Evolutionary conservation across 2,797 vertebrate species (phyloP), one percentile per base, ranked within the genome.

Genomic region (Pseudochaenichthys georgianus): DNA sequence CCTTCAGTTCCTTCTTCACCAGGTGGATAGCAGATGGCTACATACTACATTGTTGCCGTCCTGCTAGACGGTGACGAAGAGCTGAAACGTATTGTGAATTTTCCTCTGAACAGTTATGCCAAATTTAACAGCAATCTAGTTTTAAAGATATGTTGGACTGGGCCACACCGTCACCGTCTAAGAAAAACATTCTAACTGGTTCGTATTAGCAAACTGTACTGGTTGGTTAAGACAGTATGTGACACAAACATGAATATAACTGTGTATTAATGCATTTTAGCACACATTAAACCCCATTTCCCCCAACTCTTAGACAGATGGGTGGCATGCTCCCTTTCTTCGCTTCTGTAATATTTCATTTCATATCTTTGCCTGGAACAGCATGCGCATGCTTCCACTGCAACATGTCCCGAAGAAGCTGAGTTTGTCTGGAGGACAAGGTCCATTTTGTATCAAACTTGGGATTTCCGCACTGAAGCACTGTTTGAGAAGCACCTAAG

Each of bases 361-460:
- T 83, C 21, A 23, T 28, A 12, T n/a, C 15, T 59, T 46, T 50
- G 50, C 62, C 42, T 19, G 0, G 21, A 67, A 53, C 62, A 48
- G 9, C 31, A 8, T 41, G 15, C 13, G 3, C n/a, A 31, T 31
- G 64, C 41, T 13, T 65, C 45, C 88, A 90, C 92, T 80, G 83
- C 87, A 93, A 92, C 90, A 89, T 86, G 89, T 88, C 76, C 85
- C 88, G 93, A 93, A 93, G 90, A 90, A 83, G 81, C 79, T 75
- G 87, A 79, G 83, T 91, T 90, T 89, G 92, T 94, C 93, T 92
- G 80, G 62, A 78, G 86, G 75, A 90, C 91, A 89, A 88, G 77
- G 80, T 58, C 75, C 80, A 80, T 83, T 92, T 88, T 94, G 92
- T 92, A 93, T 95, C 92, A 94, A 94, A 93, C 91, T 85, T 85